Base-by-base conservation (phyloP, 2,113 vertebrate genomes). In the Etheostoma spectabile region DNA sequence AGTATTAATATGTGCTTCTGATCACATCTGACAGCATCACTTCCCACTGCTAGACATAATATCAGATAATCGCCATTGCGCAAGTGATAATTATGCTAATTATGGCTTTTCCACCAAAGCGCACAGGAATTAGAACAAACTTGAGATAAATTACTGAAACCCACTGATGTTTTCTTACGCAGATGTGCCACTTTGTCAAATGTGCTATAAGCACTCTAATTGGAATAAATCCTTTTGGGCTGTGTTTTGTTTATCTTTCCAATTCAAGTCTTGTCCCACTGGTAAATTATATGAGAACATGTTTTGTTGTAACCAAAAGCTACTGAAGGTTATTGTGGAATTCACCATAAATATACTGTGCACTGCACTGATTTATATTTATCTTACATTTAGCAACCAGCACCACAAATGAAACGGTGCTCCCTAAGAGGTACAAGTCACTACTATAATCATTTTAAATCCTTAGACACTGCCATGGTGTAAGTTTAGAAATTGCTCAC, bases 21-120 rank as follows among this genome's bases (percentile, higher is more conserved):
- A 73, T 77, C 42, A 74, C 24, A 77, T 62, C 60, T 33, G 80
- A 74, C 72, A 77, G 83, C 62, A 49, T 69, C 59, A 73, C 72
- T 86, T 83, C 21, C 46, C 63, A 55, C 73, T 83, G 74, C 76
- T 64, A 27, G 87, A 86, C 83, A 66, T 53, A 67, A 82, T 85
- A 84, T 86, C 87, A 82, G 85, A 82, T 84, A 51, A 42, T 74
- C 51, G 55, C 71, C 49, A 51, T 30, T 27, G 49, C 73, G 53
- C 15, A 69, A 76, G 84, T 75, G 86, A 60, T 91, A 90, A 93
- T 93, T 92, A 92, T 73, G 83, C 10, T 84, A 81, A 81, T 87
- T 86, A 55, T 65, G 64, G 56, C 27, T 66, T 84, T 83, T 81
- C 77, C 72, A 71, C 62, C 65, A 63, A 77, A 88, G 81, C 42